Evolutionary conservation across 1,140 invertebrate species (phyloP).

Genomic region (Lordiphosa clarofinis): DNA sequence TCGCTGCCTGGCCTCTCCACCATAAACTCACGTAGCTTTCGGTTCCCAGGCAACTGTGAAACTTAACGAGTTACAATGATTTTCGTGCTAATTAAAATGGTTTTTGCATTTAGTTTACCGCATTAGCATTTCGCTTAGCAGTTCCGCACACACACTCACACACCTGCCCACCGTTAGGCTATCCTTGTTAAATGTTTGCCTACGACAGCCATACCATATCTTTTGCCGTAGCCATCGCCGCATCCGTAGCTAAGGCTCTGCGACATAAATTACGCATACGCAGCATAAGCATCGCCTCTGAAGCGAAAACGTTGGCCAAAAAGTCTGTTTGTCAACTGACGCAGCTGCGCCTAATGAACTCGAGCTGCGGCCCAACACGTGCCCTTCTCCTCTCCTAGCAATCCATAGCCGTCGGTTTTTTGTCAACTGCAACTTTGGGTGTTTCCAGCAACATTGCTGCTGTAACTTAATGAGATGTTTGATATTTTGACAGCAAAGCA

Average conservation of each 20-base stretch:
- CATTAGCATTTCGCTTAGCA: constrained; percentile 75
- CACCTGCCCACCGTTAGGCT: constrained; percentile 12
- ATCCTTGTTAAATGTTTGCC: constrained; percentile 33
- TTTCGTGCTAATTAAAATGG: constrained; percentile 78
- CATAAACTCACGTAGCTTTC: constrained; percentile 10
- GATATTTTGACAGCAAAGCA: constrained; percentile 43
- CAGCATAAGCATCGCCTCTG: constrained; percentile 33
- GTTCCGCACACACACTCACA: constrained; percentile 57
- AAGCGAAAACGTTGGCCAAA: constrained; percentile 47
- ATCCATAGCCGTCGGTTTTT: constrained; percentile 22
- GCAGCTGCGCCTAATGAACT: constrained; percentile 66
- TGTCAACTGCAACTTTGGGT: constrained; percentile 21
- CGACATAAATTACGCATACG: constrained; percentile 74
- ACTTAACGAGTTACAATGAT: constrained; percentile 77
- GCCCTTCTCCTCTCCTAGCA: constrained; percentile 10
- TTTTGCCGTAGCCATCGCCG: background rate
- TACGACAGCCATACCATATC: constrained; percentile 13
- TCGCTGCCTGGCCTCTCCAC: background rate
- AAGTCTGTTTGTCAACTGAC: constrained; percentile 55
- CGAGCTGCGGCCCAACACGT: constrained; percentile 30
- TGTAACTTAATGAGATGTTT: constrained; percentile 67
- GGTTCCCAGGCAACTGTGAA: constrained; percentile 23
- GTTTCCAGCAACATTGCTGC: too few species aligned
- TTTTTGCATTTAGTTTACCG: constrained; percentile 77
- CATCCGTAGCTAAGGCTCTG: constrained; percentile 21